Evolutionary conservation across 2,113 vertebrate species (phyloP).

Genomic region (Elephas maximus): DNA sequence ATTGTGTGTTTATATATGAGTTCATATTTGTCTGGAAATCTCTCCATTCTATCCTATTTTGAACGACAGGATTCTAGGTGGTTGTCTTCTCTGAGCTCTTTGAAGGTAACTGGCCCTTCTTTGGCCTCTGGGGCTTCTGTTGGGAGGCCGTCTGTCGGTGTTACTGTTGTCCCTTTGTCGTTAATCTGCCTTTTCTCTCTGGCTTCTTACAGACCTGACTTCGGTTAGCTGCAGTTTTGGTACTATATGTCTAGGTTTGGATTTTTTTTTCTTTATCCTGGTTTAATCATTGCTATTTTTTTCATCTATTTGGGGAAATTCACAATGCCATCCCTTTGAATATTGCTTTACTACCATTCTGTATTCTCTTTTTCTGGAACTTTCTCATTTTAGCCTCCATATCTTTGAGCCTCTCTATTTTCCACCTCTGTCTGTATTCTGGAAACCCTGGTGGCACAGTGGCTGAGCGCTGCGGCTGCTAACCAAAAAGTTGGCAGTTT

Average conservation of each 20-base stretch:
- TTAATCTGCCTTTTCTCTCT: neutral
- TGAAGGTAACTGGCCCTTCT: neutral
- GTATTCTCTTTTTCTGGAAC: neutral
- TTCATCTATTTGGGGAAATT: neutral
- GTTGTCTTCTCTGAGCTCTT: neutral
- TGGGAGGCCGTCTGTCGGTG: neutral
- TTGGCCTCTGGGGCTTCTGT: neutral
- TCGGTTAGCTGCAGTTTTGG: neutral
- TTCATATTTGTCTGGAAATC: neutral
- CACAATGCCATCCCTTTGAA: neutral
- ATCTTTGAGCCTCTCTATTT: neutral
- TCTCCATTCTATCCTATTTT: neutral
- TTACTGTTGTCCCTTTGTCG: neutral
- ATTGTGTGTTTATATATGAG: neutral
- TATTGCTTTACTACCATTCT: neutral
- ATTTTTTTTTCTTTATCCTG: neutral
- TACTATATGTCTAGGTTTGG: neutral
- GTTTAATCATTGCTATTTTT: neutral
- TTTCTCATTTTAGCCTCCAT: neutral
- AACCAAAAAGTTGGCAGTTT: too few relatives aligned
- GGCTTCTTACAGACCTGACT: neutral
- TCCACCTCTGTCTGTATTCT: neutral
- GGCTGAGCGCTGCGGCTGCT: too few relatives aligned
- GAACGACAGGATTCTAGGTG: neutral
- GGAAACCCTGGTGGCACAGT: neutral